Evolutionary conservation across 1,140 invertebrate genomes (phyloP), one percentile per base, ranked within the genome.

Genomic region (Gryon sp.): DNA sequence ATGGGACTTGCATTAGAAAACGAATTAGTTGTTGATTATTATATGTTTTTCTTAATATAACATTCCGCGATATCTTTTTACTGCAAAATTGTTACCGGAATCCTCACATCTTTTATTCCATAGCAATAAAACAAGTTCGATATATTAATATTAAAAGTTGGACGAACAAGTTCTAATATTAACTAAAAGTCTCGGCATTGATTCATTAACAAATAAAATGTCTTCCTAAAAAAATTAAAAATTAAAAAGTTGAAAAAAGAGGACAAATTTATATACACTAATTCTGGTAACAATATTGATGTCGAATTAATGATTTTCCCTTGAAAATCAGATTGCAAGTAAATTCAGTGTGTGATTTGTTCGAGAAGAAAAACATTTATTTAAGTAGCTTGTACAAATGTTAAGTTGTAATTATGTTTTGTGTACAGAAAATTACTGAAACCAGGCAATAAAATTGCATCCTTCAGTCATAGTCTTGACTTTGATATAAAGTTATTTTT

Each of bases 391-490:
- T 62, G 62, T 75, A 75, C 43, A 78, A 78, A 80, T 69, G 50
- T 69, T 76, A 59, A 74, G 43, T 72, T 79, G 22, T 68, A 70
- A 63, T 74, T 74, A 76, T 78, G 43, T 70, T 70, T 78, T 38
- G 22, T 78, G 63, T 78, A 76, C 30, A 66, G 65, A 55, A 18
- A 57, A 57, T 62, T 52, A 75, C 41, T 60, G 43, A 76, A 62
- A 50, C 52, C 69, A 48, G 69, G 73, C 68, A 68, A 80, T 78
- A 73, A 76, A 73, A 80, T 73, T 72, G 72, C 72, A 78, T 76
- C 66, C n/a, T 80, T 76, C 66, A 78, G 76, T 80, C 76, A 78
- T 50, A 77, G 69, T 78, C 53, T 68, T 77, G 62, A 48, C 65
- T 62, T 73, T 78, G 18, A 62, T 76, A 74, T 30, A 68, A 62